Evolutionary conservation across 2,113 vertebrate species (phyloP), one percentile per base, ranked within the genome.

Genomic region (Rhinoptilus africanus): DNA sequence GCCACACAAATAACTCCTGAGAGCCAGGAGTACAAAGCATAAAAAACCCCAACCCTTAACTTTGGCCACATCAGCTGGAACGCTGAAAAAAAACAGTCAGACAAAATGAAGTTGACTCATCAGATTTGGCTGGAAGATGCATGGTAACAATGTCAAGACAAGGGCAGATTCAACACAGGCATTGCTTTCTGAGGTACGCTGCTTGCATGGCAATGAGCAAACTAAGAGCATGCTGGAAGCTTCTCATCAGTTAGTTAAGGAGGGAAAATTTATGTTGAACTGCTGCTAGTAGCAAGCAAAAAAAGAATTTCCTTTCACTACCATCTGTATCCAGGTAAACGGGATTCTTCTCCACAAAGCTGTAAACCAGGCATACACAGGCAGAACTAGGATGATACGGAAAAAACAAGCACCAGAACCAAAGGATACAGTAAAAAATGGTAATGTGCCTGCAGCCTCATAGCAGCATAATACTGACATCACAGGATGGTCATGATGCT

Each of bases 171-270:
- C 71, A 91, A 89, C 37, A 84, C 4, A n/a, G 39, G 62, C 93
- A 85, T 69, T 27, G 54, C 45, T 92, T 87, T 51, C 41, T 56
- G 47, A 84, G 14, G 76, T 32, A 88, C 16, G 6, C 43, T 53
- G 9, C 53, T 69, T 80, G 92, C 92, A 95, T 69, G 62, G 69
- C 48, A 96, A 94, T 37, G 39, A 96, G 66, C 41, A 95, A 82
- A 53, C 15, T 48, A 85, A 75, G 32, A 76, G 27, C 6, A 1
- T 10, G 26, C 57, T 82, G 19, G 28, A 92, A 95, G 23, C 34
- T 71, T 96, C 69, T 85, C 74, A 48, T 23, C 47, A 64, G 17
- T 9, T 63, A 27, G 74, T 50, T 85, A 82, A n/a, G 12, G 34
- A 77, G 32, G 8, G 32, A 85, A 72, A 91, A 88, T n/a, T 68